phyloP scores from a whole-genome alignment of 2,888 invertebrate species.

The Prostheceraeus crozeri region DNA sequence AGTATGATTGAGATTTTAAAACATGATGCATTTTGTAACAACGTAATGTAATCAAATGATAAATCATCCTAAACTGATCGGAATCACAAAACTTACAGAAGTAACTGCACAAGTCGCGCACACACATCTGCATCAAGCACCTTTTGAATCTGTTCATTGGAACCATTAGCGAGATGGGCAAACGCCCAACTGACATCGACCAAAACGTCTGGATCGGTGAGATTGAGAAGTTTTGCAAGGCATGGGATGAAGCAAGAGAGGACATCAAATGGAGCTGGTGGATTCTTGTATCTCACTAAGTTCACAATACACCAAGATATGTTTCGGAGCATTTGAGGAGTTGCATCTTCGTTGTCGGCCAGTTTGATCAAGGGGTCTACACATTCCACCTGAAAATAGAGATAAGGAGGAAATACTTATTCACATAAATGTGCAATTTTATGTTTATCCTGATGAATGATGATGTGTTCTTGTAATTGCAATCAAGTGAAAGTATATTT shows the following conservation, averaged over 20 bases:
- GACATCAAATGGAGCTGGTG: not conserved
- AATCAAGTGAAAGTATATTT: too few species aligned
- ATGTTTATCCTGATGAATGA: too few species aligned
- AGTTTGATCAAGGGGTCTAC: constrained; percentile 59
- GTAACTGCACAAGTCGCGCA: constrained; percentile 66
- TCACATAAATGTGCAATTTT: not conserved
- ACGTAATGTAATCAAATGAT: too few species aligned
- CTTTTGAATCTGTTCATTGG: constrained; percentile 92
- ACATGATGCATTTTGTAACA: too few species aligned
- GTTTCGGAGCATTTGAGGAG: constrained; percentile 88
- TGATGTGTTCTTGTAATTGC: too few species aligned
- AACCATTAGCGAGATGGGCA: constrained; percentile 87
- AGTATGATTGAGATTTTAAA: too few species aligned
- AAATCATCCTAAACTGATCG: not conserved
- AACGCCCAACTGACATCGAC: constrained; percentile 94
- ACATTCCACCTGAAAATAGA: not conserved
- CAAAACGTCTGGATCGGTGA: constrained; percentile 77
- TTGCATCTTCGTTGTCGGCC: too few species aligned
- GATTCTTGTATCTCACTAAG: constrained; percentile 91
- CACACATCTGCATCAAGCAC: constrained; percentile 92
- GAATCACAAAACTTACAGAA: constrained; percentile 61
- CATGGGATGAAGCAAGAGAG: constrained; percentile 65
- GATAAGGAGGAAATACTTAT: not conserved
- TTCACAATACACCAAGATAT: constrained; percentile 98
- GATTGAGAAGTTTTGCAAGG: constrained; percentile 75